A percentile compares a stretch with the other conserved stretches of the same genome.
Conservation (phyloP, 2,797 vertebrate genomes). For the Zonotrichia albicollis region DNA sequence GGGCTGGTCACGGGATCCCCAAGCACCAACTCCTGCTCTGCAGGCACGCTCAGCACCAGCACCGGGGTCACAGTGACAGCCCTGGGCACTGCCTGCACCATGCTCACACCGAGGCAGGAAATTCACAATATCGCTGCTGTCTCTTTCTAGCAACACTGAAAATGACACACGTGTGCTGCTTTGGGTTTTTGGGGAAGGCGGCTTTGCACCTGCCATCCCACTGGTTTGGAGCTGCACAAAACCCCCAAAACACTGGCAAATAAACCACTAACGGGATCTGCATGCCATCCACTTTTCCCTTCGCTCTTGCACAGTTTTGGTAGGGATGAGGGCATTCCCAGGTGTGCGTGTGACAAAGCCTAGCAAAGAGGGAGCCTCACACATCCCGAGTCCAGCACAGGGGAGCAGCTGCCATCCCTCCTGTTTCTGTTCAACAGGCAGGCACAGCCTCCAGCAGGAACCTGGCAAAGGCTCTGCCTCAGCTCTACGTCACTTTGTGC, state of each 20-base stretch:
- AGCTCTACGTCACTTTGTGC: background rate
- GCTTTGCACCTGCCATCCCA: background rate
- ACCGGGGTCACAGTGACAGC: background rate
- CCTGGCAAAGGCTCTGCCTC: background rate
- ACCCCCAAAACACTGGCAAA: background rate
- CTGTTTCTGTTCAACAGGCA: background rate
- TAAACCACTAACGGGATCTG: accelerated
- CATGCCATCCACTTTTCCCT: background rate
- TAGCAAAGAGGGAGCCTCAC: slow-evolving; percentile 1
- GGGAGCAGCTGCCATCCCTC: slow-evolving; percentile 16
- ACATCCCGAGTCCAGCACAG: background rate
- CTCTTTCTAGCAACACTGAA: background rate
- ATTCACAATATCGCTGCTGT: background rate
- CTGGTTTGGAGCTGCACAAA: background rate
- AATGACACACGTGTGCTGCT: accelerated
- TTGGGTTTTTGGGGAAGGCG: accelerated
- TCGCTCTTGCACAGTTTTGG: background rate
- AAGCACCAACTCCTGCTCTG: background rate
- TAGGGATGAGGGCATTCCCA: background rate
- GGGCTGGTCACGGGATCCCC: background rate
- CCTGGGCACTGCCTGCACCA: background rate
- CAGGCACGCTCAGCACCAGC: background rate
- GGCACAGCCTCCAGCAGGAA: background rate
- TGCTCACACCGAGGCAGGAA: background rate
- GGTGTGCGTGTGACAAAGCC: background rate